Percentiles rank a stretch among this genome's conserved stretches.
phyloP scores from a whole-genome alignment of 2,113 vertebrate species.

The Corydoras sp. region DNA sequence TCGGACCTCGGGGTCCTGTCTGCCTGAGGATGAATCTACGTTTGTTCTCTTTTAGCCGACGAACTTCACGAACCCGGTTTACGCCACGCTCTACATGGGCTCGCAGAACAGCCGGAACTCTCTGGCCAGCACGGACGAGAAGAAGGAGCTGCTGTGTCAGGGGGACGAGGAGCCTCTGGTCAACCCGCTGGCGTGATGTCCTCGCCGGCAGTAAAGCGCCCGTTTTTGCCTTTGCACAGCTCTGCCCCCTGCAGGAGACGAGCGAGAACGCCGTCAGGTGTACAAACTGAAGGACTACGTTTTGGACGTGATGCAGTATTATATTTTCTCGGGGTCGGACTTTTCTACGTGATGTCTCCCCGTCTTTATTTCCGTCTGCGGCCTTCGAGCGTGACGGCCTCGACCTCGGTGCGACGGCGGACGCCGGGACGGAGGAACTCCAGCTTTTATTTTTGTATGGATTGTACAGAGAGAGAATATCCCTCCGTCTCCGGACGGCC shows the following conservation, averaged over 20 bases:
- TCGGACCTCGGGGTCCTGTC: not conserved
- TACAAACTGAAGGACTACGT: slow-evolving; percentile 98
- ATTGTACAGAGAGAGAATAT: slow-evolving; percentile 68
- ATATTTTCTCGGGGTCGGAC: slow-evolving; percentile 71
- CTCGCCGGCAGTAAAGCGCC: slow-evolving; percentile 24
- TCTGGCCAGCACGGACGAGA: slow-evolving; percentile 95
- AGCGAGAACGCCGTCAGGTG: slow-evolving; percentile 84
- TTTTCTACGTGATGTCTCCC: slow-evolving; percentile 72
- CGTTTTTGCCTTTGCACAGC: slow-evolving; percentile 58
- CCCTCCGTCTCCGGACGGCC: slow-evolving; percentile 68
- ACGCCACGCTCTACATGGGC: slow-evolving; percentile 95
- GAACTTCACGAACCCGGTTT: slow-evolving; percentile 96
- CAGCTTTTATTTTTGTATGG: slow-evolving; percentile 75
- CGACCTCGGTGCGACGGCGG: slow-evolving; percentile 72
- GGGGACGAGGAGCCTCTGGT: slow-evolving; percentile 85
- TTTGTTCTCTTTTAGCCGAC: slow-evolving; percentile 72
- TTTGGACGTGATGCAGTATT: slow-evolving; percentile 99
- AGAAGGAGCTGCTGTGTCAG: slow-evolving; percentile 85
- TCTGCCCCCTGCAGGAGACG: slow-evolving; percentile 46
- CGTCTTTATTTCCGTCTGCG: slow-evolving; percentile 55
- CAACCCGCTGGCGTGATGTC: slow-evolving; percentile 80
- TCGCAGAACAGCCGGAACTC: slow-evolving; percentile 91
- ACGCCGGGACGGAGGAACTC: slow-evolving; percentile 62
- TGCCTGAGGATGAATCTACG: not conserved
- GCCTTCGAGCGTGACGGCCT: slow-evolving; percentile 68